Base-by-base conservation (phyloP, 1,140 invertebrate species). In the Caenorhabditis remanei region DNA sequence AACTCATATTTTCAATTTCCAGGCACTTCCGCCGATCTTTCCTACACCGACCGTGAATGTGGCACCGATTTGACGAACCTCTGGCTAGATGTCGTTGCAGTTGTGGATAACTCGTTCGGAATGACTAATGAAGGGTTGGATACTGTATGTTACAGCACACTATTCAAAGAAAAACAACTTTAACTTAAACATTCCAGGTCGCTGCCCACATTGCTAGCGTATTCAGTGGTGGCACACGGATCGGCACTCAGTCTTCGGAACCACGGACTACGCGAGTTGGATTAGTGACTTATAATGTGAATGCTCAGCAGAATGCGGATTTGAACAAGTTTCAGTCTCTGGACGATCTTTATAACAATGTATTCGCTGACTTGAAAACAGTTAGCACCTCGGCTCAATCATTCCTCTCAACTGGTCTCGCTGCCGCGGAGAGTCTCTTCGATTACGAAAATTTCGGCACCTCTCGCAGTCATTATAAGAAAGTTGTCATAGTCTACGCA, bases 51-150 rank as follows among this genome's bases (percentile, higher is more conserved):
- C 16, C 32, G 65, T 19, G 40, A 19, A 43, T 67, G 65, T 67
- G 65, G 65, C n/a, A 43, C 41, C 7, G 65, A 67, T 67, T 13
- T n/a, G 8, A 43, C 32, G 3, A 41, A 67, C 16, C 13, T 67
- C 7, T 67, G 65, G 65, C 41, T 67, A 13, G 65, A 67, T 46
- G 41, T 67, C 14, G 65, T 67, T 4, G 65, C 41, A 67, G 65
- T 67, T 32, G 65, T 67, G 6, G 65, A 67, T 43, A 67, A 67
- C 16, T 67, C 65, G 2, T 46, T 16, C 0, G 61, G 41, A 43
- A 67, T 67, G 32, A 67, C 40, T 5, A 19, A 4, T 2, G 40
- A 43, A 5, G 13, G 40, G 2, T 3, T 67, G 13, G 4, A 43
- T 16, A 43, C 0, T 63, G 61, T 63, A 32, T 9, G 61, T 63